A percentile compares a stretch with the other conserved stretches of the same genome.
phyloP scores from a whole-genome alignment of 2,797 vertebrate species.

The Tapera naevia region DNA sequence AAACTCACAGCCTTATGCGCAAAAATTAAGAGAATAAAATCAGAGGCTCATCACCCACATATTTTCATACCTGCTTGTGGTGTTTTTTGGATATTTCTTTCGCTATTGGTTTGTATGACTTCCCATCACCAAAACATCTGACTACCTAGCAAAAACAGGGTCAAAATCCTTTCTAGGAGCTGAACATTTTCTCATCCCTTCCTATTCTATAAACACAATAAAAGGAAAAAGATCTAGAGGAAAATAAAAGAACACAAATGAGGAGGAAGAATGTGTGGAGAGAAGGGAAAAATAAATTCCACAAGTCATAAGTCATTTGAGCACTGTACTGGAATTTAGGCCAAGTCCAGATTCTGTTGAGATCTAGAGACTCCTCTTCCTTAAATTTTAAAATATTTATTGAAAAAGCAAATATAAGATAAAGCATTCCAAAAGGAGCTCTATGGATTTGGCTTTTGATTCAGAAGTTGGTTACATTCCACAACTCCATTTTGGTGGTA shows the following conservation, averaged over 20 bases:
- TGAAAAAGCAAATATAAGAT: not conserved
- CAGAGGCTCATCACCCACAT: slow-evolving; percentile 15
- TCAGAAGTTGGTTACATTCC: not conserved
- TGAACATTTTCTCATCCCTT: not conserved
- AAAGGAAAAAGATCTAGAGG: not conserved
- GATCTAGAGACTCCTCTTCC: not conserved
- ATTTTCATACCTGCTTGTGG: slow-evolving; percentile 34
- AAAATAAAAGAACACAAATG: not conserved
- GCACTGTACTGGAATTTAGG: not conserved
- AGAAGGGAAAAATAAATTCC: not conserved
- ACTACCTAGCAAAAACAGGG: not conserved
- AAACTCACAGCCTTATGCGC: not conserved
- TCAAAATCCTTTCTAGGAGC: not conserved
- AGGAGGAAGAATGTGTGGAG: not conserved
- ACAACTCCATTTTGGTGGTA: not conserved
- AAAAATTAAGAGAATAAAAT: slow-evolving; percentile 36
- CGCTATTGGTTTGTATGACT: not conserved
- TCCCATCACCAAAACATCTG: not conserved
- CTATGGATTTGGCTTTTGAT: not conserved
- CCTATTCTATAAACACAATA: not conserved
- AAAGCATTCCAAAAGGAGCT: not conserved
- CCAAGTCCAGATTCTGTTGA: not conserved
- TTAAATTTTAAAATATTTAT: not conserved
- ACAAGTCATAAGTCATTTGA: not conserved
- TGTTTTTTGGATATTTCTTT: slow-evolving; percentile 16